Base-by-base conservation (phyloP, 23 tunicate genomes). In the Botrylloides violaceus region DNA sequence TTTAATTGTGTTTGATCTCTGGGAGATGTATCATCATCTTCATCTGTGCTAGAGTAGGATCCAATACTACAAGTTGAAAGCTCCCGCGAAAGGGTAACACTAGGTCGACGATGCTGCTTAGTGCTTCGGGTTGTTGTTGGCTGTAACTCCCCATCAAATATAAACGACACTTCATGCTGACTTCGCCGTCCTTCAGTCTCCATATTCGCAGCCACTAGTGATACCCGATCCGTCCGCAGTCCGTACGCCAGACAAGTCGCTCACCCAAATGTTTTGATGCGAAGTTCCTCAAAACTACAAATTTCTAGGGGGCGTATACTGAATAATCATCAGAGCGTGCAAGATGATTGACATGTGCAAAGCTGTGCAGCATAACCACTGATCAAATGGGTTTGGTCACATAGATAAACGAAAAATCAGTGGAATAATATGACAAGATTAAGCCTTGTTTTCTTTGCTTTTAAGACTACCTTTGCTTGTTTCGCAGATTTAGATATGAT, bases 81-180 rank as follows among this genome's bases (percentile, higher is more conserved):
- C 37, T 82, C 88, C 35, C 88, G 32, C 25, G 88, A 83, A 21
- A 83, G 27, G 5, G 82, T 71, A 26, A 83, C 71, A 39, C 90
- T 83, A 20, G 90, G 82, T 29, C 90, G 76, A 30, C 82, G 64
- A 20, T 76, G 77, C 49, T 83, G 81, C 29, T 76, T 76, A 59
- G 81, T 83, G 61, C 71, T 83, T 48, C 90, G 78, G n/a, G 80
- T 64, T 24, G 88, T 43, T 25, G 36, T 62, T 62, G 24, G 38
- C 26, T 18, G n/a, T 20, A 39, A 34, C 20, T 70, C 75, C 25
- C 12, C 21, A 20, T 70, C 61, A 25, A 70, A 39, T 18, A 22
- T 70, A 39, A 70, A 70, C 75, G 64, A 34, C n/a, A 70, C 75
- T 27, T 70, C 75, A 18, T 70, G 61, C 20, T 43, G 53, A 43